A percentile compares a stretch with the other conserved stretches of the same genome.
These are phyloP conservation scores for Cephonodes hylas DNA, from an alignment of 2,888 invertebrate genomes.

Conservation along the genomic window DNA sequence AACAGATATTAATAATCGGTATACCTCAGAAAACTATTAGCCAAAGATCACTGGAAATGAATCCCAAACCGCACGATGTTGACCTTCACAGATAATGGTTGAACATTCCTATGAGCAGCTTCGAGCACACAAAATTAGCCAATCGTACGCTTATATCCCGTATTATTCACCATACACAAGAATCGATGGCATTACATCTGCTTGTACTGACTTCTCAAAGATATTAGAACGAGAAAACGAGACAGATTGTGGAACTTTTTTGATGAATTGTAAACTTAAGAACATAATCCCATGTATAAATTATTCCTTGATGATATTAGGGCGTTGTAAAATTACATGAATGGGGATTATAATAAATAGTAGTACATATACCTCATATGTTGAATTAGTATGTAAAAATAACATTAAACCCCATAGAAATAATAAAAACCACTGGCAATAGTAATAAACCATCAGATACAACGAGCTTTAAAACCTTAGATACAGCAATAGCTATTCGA, in stretches of 20 bases:
- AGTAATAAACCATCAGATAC: neutral
- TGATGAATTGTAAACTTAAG: neutral
- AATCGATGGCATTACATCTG: neutral
- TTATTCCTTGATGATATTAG: neutral
- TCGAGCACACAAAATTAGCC: constrained; percentile 5
- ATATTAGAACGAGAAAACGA: neutral
- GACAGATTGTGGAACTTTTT: neutral
- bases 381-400: neutral
- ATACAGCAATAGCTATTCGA: neutral
- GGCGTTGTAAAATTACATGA: neutral
- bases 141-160: neutral
- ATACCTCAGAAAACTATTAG: neutral
- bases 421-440: neutral
- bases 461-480: neutral
- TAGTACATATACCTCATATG: neutral
- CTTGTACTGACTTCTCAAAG: neutral
- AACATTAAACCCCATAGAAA: neutral
- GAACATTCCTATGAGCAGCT: constrained; percentile 1
- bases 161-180: neutral
- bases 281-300: neutral
- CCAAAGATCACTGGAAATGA: neutral
- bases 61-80: neutral
- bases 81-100: constrained; percentile 6
- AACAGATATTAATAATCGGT: neutral
- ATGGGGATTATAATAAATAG: neutral